Evolutionary conservation across 1,140 invertebrate genomes (phyloP), one percentile per base, ranked within the genome.

Genomic region (Cylas formicarius): DNA sequence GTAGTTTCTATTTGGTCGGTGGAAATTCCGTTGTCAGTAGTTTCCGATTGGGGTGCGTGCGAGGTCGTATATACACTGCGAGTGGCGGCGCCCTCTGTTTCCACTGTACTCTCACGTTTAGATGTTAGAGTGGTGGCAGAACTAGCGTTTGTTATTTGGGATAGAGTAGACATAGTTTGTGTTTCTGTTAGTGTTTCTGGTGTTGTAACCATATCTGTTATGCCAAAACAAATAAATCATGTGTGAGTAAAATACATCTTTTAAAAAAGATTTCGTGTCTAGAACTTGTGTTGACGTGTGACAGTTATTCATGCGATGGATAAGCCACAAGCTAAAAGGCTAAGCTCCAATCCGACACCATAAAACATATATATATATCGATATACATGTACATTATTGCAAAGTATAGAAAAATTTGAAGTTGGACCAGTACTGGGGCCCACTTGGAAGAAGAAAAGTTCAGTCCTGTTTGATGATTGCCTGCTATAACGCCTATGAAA

Each of bases 201-300:
- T 58, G 60, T 61, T 42, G 62, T 61, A 53, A 52, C 61, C 55
- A 57, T 55, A 63, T 66, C 63, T 66, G 58, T 64, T 64, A 61
- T 57, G 56, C 52, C 48, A 55, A 63, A 58, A 56, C 33, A 58
- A 61, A 59, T 45, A 53, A 55, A 17, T 47, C 43, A 44, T 29
- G 33, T 29, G 56, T 58, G 36, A 57, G 50, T 57, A 51, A 50
- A 49, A 40, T 55, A 48, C 41, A 52, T 23, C 35, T 38, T 19
- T 34, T 8, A 40, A 20, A 44, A n/a, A n/a, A n/a, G 28, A 31
- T 42, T 27, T 11, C 13, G 36, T 44, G 32, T 50, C n/a, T 35
- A 35, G 33, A 49, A 43, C 26, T 39, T 53, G 46, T 16, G 23
- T 13, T 54, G 39, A 37, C 32, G 44, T 48, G 34, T 31, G 20